Percentiles rank a stretch among this genome's conserved stretches.
Evolutionary conservation across 2,113 vertebrate genomes (phyloP).

Genomic region (Peromyscus maniculatus): DNA sequence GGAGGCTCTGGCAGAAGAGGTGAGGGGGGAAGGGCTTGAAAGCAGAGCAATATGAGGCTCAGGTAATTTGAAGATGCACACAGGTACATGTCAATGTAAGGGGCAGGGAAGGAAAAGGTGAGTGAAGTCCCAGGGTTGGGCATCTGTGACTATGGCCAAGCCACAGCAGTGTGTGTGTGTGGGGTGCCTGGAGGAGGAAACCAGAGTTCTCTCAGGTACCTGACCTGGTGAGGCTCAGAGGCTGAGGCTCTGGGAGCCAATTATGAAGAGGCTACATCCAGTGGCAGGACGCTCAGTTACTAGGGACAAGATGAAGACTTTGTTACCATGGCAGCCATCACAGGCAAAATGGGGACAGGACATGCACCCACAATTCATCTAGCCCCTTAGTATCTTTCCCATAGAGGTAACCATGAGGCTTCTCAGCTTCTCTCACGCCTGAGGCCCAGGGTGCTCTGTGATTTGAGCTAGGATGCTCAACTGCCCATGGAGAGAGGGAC

Average conservation of each 20-base stretch:
- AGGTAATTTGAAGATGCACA: not conserved
- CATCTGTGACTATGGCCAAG: not conserved
- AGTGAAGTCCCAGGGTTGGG: not conserved
- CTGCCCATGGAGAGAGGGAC: not conserved
- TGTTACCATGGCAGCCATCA: not conserved
- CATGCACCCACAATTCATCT: not conserved
- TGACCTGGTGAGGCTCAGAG: not conserved
- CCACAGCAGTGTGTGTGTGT: too few relatives aligned
- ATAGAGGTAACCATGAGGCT: accelerated
- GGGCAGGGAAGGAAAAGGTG: not conserved
- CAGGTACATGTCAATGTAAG: not conserved
- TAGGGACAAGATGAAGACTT: not conserved
- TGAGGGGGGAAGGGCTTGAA: not conserved
- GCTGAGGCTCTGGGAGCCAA: not conserved
- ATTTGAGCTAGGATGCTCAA: not conserved
- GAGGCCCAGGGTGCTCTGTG: not conserved
- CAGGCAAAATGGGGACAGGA: not conserved
- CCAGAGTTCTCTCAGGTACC: not conserved
- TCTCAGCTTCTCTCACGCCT: accelerated
- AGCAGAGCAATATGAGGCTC: not conserved
- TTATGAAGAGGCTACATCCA: not conserved
- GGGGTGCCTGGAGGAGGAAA: not conserved
- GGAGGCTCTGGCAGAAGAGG: not conserved
- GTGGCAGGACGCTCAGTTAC: not conserved
- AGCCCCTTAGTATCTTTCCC: not conserved